phyloP scores from a whole-genome alignment of 2,797 vertebrate species.

The Steatocranus sp. region DNA sequence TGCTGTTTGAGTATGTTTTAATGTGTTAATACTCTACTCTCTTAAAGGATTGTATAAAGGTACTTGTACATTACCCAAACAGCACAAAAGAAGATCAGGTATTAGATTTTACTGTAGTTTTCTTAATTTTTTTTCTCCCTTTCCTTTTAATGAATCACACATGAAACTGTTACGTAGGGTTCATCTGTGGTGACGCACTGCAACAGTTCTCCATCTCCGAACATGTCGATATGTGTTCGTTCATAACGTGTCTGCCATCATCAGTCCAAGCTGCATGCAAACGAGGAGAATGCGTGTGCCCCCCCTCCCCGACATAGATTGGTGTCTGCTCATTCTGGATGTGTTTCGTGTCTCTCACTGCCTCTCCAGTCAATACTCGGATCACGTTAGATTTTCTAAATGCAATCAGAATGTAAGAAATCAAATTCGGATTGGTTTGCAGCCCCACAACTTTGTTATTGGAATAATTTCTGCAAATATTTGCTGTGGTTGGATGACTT shows the following conservation, averaged over 20 bases:
- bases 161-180: conserved; percentile 54
- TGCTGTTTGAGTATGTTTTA: conserved; percentile 62
- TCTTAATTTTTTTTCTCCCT: neutral
- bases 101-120: conserved; percentile 65
- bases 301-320: conserved; percentile 64
- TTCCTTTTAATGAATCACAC: conserved; percentile 12
- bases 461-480: neutral
- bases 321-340: conserved; percentile 69
- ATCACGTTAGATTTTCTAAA: conserved; percentile 5
- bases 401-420: conserved; percentile 2
- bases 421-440: conserved; percentile 14
- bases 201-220: conserved; percentile 67
- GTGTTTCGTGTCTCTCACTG: conserved; percentile 30
- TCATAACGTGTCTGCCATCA: conserved; percentile 55
- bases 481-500: conserved; percentile 7
- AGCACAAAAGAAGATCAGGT: conserved; percentile 84
- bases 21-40: conserved; percentile 78
- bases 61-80: conserved; percentile 84
- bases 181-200: conserved; percentile 70
- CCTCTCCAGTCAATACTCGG: conserved; percentile 32
- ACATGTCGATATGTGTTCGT: conserved; percentile 53
- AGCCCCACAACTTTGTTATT: neutral
- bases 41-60: conserved; percentile 82
- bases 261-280: conserved; percentile 71
- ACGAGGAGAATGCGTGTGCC: conserved; percentile 55